Evolutionary conservation across 2,888 invertebrate species (phyloP).

Genomic region (Campaea margaritaria): DNA sequence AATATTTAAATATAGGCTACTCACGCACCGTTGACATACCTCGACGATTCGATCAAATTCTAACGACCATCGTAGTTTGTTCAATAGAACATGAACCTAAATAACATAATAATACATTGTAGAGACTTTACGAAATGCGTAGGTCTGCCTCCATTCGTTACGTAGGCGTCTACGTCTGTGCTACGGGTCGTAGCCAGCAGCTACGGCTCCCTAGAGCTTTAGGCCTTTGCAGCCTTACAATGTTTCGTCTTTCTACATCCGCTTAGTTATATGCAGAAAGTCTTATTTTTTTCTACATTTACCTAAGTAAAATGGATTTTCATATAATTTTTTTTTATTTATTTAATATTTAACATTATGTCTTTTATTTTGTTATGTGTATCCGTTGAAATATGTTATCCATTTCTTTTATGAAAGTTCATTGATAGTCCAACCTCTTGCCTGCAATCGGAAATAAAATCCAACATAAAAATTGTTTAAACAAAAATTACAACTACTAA

Average conservation of each 20-base stretch:
- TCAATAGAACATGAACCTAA: constrained; percentile 2
- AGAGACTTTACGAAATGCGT: constrained; percentile 46
- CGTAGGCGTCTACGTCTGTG: constrained; percentile 68
- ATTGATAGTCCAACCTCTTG: neutral
- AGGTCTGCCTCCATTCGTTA: constrained; percentile 65
- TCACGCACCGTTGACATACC: too few relatives aligned
- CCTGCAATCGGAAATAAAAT: neutral
- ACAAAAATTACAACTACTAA: constrained; percentile 2
- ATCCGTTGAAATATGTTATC: neutral
- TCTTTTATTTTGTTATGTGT: neutral
- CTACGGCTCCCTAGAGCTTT: constrained; percentile 76
- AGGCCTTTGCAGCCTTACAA: constrained; percentile 68
- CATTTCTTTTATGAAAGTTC: neutral
- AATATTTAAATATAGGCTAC: too few relatives aligned
- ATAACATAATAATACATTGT: constrained; percentile 24
- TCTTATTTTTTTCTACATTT: constrained; percentile 64
- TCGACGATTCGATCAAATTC: too few relatives aligned
- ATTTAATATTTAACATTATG: too few relatives aligned
- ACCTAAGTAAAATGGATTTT: too few relatives aligned
- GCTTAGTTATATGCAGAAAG: constrained; percentile 63
- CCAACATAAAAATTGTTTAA: constrained; percentile 1
- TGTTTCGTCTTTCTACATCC: constrained; percentile 56
- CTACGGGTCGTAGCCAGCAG: constrained; percentile 73
- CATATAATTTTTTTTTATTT: too few relatives aligned
- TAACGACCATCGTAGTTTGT: too few relatives aligned